Evolutionary conservation across 2,113 vertebrate species (phyloP).

Genomic region (Silurus glanis): DNA sequence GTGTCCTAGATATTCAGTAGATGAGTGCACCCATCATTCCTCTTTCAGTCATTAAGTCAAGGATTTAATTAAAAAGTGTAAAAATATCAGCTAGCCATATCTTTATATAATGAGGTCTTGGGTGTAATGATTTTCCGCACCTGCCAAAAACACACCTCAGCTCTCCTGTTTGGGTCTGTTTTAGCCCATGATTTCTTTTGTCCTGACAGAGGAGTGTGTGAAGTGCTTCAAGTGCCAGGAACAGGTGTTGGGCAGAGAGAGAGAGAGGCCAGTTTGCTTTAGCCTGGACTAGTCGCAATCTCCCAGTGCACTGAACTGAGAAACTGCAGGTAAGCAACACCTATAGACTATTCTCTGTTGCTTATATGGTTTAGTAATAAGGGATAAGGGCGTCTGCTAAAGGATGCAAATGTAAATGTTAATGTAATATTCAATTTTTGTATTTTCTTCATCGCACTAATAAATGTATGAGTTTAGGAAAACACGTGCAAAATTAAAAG

Average conservation of each 20-base stretch:
- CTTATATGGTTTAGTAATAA: too few species aligned
- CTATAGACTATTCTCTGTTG: slow-evolving; percentile 35
- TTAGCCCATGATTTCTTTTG: slow-evolving; percentile 55
- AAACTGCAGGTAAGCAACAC: slow-evolving; percentile 62
- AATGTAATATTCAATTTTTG: not conserved
- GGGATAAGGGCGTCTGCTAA: too few species aligned
- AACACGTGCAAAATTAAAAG: not conserved
- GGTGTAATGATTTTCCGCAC: slow-evolving; percentile 46
- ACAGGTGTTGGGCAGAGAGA: slow-evolving; percentile 62
- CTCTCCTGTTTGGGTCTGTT: slow-evolving; percentile 59
- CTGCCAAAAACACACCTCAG: slow-evolving; percentile 69
- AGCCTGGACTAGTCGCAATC: slow-evolving; percentile 46
- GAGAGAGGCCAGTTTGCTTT: slow-evolving; percentile 29
- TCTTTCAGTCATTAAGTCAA: not conserved
- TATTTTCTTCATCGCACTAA: not conserved
- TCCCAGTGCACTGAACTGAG: slow-evolving; percentile 50
- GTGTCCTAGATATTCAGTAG: not conserved
- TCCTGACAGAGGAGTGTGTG: slow-evolving; percentile 65
- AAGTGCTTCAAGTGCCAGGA: slow-evolving; percentile 60
- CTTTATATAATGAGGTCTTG: slow-evolving; percentile 2
- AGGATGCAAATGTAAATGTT: too few species aligned
- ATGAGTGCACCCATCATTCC: not conserved
- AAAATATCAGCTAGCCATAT: not conserved
- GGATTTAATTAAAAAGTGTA: not conserved
- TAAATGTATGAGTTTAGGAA: not conserved